Base-by-base conservation (phyloP, 1,140 invertebrate genomes). In the Zaprionus vittiger region DNA sequence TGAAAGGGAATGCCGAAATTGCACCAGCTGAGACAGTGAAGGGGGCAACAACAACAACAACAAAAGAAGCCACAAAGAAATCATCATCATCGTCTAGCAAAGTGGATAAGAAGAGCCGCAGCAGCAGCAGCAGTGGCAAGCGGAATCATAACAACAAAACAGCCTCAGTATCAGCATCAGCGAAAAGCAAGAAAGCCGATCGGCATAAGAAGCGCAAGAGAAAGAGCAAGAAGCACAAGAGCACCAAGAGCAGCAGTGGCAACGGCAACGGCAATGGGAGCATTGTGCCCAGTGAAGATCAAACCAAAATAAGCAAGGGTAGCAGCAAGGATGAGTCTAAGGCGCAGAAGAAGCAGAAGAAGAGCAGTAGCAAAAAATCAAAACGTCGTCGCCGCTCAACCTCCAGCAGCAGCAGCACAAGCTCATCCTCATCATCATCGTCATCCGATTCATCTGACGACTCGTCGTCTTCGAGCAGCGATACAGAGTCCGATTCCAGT, bases 1-100 rank as follows among this genome's bases (percentile, higher is more conserved):
- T 98, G 1, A 89, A 90, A 60, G 71, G 83, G 37, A 64, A 5
- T 94, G 94, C 95, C 73, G 96, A 96, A n/a, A 56, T 11, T 34
- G 69, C 47, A 28, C 38, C 70, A 28, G 57, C 60, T 34, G 37
- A 67, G 20, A 54, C 66, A 38, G 71, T 55, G 34, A 67, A 60
- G 44, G 49, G 52, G 22, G n/a, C 64, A 20, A 66, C 54, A 31
- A 63, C 52, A 72, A 68, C 67, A 62, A 66, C 54, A 31, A 63
- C 52, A 72, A 68, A 63, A 62, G 59, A 24, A 60, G 63, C 22
- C 22, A 31, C n/a, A 31, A 44, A n/a, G 31, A 34, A 34, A 34
- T 34, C 31, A 31, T 31, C 28, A 31, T 31, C 28, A 61, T 37
- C 31, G 49, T n/a, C 68, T 14, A 60, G 68, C 55, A 76, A 76